These are phyloP conservation scores for Anolis carolinensis DNA, from an alignment of 2,113 vertebrate species.

Conservation along the genomic window DNA sequence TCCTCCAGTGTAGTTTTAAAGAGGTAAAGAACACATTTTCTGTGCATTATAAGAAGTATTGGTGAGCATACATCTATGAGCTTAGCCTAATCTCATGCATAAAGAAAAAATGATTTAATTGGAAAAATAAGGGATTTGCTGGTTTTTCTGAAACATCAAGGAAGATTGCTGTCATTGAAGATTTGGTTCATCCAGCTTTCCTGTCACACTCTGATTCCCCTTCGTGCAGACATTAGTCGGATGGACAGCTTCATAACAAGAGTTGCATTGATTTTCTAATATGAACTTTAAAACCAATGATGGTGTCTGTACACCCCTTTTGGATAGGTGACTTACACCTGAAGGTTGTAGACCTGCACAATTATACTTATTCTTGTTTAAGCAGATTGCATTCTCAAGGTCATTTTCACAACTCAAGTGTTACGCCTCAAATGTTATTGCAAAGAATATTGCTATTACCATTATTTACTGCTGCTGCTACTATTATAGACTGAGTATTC, in stretches of 20 bases:
- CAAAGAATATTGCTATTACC: background rate
- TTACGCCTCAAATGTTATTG: background rate
- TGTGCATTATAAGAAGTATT: background rate
- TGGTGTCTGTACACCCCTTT: background rate
- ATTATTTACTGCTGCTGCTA: background rate
- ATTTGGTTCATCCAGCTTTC: constrained; percentile 1
- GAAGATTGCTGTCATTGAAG: background rate
- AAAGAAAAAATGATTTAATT: constrained; percentile 20
- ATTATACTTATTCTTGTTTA: background rate
- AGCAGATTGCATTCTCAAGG: background rate
- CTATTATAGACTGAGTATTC: too few species aligned
- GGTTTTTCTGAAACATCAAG: constrained; percentile 15
- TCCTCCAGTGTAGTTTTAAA: background rate
- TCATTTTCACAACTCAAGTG: background rate
- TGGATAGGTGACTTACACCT: background rate
- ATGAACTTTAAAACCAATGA: background rate
- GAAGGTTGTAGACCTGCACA: background rate
- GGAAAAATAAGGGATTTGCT: background rate
- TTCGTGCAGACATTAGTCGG: background rate
- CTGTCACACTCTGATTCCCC: background rate
- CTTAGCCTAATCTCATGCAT: background rate
- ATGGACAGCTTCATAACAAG: fast-evolving
- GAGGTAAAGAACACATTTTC: background rate
- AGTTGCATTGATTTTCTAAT: background rate
- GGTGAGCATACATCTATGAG: background rate